Conservation (phyloP, 92 coral and sea anemone genomes). For the Plumapathes pennacea region DNA sequence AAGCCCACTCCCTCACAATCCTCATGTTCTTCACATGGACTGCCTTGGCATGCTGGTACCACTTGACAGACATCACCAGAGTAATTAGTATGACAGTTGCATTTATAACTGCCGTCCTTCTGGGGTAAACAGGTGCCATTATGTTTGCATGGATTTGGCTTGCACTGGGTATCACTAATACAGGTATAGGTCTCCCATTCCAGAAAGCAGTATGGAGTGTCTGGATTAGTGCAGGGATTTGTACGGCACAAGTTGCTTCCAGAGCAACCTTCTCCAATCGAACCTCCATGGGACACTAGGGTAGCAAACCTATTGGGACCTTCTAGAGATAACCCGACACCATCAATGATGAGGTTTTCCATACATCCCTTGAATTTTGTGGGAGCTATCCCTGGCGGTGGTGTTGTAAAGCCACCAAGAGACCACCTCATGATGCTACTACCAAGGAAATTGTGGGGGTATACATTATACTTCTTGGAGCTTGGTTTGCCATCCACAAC, state of each 20-base stretch:
- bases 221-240: constrained; percentile 62
- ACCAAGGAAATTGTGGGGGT: constrained; percentile 74
- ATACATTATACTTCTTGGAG: constrained; percentile 30
- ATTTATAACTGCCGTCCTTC: constrained; percentile 55
- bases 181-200: constrained; percentile 83
- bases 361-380: constrained; percentile 86
- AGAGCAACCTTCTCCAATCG: constrained; percentile 69
- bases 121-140: constrained; percentile 75
- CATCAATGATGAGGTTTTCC: constrained; percentile 71
- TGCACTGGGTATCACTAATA: constrained; percentile 71
- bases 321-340: constrained; percentile 65
- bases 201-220: constrained; percentile 73
- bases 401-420: constrained; percentile 54
- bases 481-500: constrained; percentile 42
- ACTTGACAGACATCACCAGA: constrained; percentile 47
- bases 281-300: constrained; percentile 61
- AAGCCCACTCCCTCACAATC: constrained; percentile 25
- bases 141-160: constrained; percentile 62
- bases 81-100: constrained; percentile 58
- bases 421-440: constrained; percentile 70
- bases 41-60: constrained; percentile 29
- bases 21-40: constrained; percentile 20
- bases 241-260: constrained; percentile 65
- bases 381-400: constrained; percentile 22
- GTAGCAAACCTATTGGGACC: constrained; percentile 78